Base-by-base conservation (phyloP, 2,888 invertebrate species). In the Dolomedes plantarius region DNA sequence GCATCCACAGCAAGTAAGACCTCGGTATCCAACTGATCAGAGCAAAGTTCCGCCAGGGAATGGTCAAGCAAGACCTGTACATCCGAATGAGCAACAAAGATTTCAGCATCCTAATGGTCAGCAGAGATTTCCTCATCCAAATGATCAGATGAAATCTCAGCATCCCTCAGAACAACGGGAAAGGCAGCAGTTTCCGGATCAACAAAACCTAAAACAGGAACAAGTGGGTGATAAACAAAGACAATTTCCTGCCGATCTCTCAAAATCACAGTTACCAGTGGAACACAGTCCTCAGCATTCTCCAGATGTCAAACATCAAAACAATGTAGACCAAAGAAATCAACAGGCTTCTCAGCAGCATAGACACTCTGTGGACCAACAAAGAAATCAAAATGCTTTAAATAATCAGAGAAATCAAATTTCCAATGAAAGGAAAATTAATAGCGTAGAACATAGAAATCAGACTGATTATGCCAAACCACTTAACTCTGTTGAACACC, bases 121-220 rank as follows among this genome's bases (percentile, higher is more conserved):
- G n/a, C 29, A 73, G 19, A 50, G 81, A 62, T 69, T 32, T 23
- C 67, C 11, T 16, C 62, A 41, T 41, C 50, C 64, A 39, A 23
- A n/a, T n/a, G 73, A 50, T 67, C 75, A 79, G 64, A 82, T 67
- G 31, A 65, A 69, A n/a, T 39, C 46, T 19, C 65, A 36, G 29
- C 82, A 87, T 29, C 64, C 46, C 11, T 50, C n/a, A 11, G 68
- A 72, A 28, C 81, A 78, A 67, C 73, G 74, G 13, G 31, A 68
- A 28, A 46, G 46, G 9, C 64, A 27, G 36, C 46, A 27, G 23
- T 31, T 50, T 76, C 50, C n/a, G 0, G 64, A 74, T 23, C 41
- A 69, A 41, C 27, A 29, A 62, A 64, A 41, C n/a, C n/a, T n/a
- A 1, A 19, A 19, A 5, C 56, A 19, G 23, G 56, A 56, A 5